phyloP scores from a whole-genome alignment of 1,140 invertebrate species.

The Mizuhopecten yessoensis region DNA sequence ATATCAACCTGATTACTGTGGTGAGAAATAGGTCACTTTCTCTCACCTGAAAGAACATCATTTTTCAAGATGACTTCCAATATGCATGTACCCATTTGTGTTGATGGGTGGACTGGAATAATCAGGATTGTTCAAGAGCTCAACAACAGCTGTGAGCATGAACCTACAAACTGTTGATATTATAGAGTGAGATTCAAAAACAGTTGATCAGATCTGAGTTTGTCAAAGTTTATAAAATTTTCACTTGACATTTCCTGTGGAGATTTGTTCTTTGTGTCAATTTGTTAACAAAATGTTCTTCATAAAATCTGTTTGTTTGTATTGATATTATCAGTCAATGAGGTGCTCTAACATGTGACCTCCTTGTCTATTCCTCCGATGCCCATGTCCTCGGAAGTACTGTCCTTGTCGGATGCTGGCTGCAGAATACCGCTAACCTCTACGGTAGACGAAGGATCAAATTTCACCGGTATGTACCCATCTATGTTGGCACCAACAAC shows the following conservation, averaged over 20 bases:
- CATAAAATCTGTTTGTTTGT: too few species aligned
- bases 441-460: constrained; percentile 70
- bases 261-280: background rate
- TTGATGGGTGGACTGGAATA: too few species aligned
- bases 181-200: background rate
- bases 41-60: too few species aligned
- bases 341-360: background rate
- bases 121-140: too few species aligned
- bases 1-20: background rate
- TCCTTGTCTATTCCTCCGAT: background rate
- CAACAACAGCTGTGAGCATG: too few species aligned
- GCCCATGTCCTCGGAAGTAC: background rate
- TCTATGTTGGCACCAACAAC: constrained; percentile 78
- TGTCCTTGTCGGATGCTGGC: background rate
- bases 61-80: too few species aligned
- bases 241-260: background rate
- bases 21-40: background rate
- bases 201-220: background rate
- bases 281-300: too few species aligned
- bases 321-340: too few species aligned
- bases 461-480: constrained; percentile 80
- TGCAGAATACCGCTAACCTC: background rate
- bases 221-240: background rate
- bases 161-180: too few species aligned
- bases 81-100: too few species aligned